Evolutionary conservation across 2,888 invertebrate genomes (phyloP).

Genomic region (Caenorhabditis sp.): DNA sequence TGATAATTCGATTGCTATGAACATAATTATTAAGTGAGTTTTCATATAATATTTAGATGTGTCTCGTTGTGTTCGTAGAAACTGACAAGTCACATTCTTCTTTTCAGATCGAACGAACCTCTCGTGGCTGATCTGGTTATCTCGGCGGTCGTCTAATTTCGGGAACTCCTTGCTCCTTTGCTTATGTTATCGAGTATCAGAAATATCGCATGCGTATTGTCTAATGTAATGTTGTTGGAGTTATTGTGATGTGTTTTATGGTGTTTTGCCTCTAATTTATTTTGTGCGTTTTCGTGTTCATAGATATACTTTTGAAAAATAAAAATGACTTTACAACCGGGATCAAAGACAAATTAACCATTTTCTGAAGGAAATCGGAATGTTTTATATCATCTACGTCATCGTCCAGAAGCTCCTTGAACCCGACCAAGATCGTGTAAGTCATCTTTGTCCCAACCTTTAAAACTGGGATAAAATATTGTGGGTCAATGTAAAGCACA

Average conservation of each 20-base stretch:
- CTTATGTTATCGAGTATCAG: neutral
- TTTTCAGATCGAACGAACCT: conserved; percentile 69
- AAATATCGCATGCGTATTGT: conserved; percentile 10
- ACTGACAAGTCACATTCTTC: neutral
- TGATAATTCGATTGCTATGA: conserved; percentile 80
- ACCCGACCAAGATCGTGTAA: too few relatives aligned
- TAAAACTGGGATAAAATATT: neutral
- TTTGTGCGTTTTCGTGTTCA: conserved; percentile 41
- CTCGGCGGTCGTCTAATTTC: conserved; percentile 70
- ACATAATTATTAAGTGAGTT: conserved; percentile 78
- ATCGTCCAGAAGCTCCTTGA: too few relatives aligned
- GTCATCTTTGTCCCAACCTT: neutral
- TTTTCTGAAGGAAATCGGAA: neutral
- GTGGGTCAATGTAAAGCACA: neutral
- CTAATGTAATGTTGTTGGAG: conserved; percentile 16
- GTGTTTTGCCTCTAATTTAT: conserved; percentile 57
- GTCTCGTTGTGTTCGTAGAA: neutral
- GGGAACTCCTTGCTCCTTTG: neutral
- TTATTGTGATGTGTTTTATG: conserved; percentile 51
- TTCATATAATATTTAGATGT: neutral
- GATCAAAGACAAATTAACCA: neutral
- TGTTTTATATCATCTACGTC: too few relatives aligned
- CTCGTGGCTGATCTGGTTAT: conserved; percentile 71
- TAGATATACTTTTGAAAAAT: conserved; percentile 27
- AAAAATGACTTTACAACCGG: neutral